Base-by-base conservation (phyloP, 2,888 invertebrate species). In the Yponomeuta sedellus region DNA sequence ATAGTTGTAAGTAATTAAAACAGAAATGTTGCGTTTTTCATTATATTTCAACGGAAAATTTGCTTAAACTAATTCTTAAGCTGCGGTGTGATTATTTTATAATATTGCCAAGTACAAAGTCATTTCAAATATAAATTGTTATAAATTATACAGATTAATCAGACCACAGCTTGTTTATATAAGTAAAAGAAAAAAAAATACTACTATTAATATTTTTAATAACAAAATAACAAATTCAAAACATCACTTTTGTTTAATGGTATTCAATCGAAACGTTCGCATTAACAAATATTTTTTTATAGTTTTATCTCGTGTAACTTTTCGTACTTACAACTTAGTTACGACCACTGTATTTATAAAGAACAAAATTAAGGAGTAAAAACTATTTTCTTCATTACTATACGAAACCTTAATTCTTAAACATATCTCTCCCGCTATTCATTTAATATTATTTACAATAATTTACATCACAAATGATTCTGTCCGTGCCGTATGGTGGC, bases 31-130 rank as follows among this genome's bases (percentile, higher is more conserved):
- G 10, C 58, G 59, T 34, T 64, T 57, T 58, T 65, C 40, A 12
- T 83, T 82, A 80, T 84, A 84, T 87, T 87, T 86, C 86, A 81
- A 83, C 83, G 82, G 82, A 88, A 88, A 89, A 89, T 89, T 86
- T 87, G 82, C 88, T 90, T 89, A 90, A 67, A 83, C 86, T 89
- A 88, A 86, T 79, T 77, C 79, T 76, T 79, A 71, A 80, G 81
- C 77, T 83, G 83, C 78, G 82, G 83, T 84, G 86, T 86, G 88
- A 88, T 83, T 79, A 82, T 74, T 79, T 68, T 65, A 44, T 67
- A 66, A 68, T 64, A 66, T 65, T 64, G 65, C n/a, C 59, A 59
- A 67, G 69, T 69, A 70, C 68, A 64, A n/a, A 65, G 34, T 56
- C 57, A 66, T 19, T 39, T 70, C 68, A 69, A 69, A 39, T 20